Evolutionary conservation across 2,888 invertebrate species (phyloP), one percentile per base, ranked within the genome.

Genomic region (Lasioglossum malachurum): DNA sequence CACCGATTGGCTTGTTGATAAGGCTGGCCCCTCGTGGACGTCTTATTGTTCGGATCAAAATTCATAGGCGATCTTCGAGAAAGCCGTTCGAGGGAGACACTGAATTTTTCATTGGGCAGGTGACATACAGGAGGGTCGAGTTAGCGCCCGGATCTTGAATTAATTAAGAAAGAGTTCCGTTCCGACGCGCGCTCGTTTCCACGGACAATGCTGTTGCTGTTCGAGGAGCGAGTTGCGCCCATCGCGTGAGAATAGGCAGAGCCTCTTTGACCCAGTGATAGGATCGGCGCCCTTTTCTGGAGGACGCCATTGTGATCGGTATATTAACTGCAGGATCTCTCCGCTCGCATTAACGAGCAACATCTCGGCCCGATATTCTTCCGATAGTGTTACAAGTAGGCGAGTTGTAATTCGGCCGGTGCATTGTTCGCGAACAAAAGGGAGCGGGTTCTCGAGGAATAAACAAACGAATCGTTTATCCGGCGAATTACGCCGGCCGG

Each of bases 391-490:
- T 69, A 69, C 69, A 41, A 69, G 69, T 41, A 31, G 19, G 23
- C 31, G 19, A 75, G 64, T 44, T 76, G 23, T 64, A 76, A 76
- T 67, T 76, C 76, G 31, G 31, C 23, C 23, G 35, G 23, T 10
- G 23, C 46, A 76, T 76, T 76, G 76, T 74, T 74, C 73, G 19
- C 73, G 44, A 19, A 73, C 27, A 60, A 31, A 31, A 27, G 35
- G 35, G 23, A 8, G 19, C 8, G 8, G 67, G 23, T 23, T 35
- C 10, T 53, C 53, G 67, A 67, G 27, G 12, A 71, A 71, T 78
- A 78, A 78, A 35, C 82, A 73, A 76, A 75, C 77, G 72, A 75
- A 71, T 71, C 80, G 85, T 80, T 84, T 77, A 74, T 75, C 72
- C 80, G 49, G 75, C 75, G 44, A 78, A 81, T 80, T 78, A 78